phyloP scores from a whole-genome alignment of 2,888 invertebrate species.

The Eledone cirrhosa region DNA sequence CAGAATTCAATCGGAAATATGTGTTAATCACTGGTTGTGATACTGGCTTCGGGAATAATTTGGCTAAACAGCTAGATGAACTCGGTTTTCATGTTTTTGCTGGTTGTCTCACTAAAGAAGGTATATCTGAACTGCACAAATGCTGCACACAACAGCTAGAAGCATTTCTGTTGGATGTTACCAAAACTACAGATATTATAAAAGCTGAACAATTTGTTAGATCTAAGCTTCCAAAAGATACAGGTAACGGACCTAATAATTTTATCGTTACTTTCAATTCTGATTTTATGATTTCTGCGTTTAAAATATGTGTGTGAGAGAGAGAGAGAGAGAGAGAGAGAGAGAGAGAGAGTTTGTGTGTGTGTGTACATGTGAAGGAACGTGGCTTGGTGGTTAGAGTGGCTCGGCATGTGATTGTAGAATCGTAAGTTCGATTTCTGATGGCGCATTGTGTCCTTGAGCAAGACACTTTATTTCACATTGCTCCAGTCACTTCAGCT shows the following conservation, averaged over 20 bases:
- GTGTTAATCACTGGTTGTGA: conserved; percentile 59
- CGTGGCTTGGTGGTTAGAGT: too few species aligned
- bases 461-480: too few species aligned
- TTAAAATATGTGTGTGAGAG: too few species aligned
- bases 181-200: conserved; percentile 38
- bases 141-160: conserved; percentile 36
- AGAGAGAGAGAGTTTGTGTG: too few species aligned
- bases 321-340: too few species aligned
- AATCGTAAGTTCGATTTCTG: too few species aligned
- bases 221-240: conserved; percentile 37
- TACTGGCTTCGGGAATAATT: conserved; percentile 50
- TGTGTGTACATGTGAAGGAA: too few species aligned
- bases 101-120: conserved; percentile 44
- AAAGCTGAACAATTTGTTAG: conserved; percentile 38
- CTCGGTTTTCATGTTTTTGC: conserved; percentile 50
- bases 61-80: conserved; percentile 46
- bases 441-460: too few species aligned
- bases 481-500: too few species aligned
- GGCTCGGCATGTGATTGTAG: too few species aligned
- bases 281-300: too few species aligned
- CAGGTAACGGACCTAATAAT: conserved; percentile 36
- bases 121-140: conserved; percentile 36
- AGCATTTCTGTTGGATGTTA: conserved; percentile 43
- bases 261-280: too few species aligned
- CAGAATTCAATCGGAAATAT: conserved; percentile 39